A percentile compares a stretch with the other conserved stretches of the same genome.
Evolutionary conservation across 2,888 invertebrate species (phyloP).

Genomic region (Coleophora flavipennella): DNA sequence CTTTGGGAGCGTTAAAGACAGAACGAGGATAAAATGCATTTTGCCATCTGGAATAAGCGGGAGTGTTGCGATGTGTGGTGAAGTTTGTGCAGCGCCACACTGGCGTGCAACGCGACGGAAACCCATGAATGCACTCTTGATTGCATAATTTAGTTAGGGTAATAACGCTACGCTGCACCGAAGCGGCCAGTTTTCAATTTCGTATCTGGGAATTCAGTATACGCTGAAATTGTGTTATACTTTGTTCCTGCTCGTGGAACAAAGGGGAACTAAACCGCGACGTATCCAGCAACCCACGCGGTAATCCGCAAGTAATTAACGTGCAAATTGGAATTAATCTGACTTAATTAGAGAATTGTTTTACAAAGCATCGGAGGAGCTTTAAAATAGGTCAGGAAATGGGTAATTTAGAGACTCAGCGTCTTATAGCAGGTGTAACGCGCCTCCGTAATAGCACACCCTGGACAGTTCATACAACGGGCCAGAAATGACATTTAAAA

Average conservation of each 20-base stretch:
- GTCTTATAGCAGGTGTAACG: too few species aligned
- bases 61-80: background rate
- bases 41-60: constrained; percentile 21
- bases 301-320: constrained; percentile 33
- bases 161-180: constrained; percentile 27
- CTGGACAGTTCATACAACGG: too few species aligned
- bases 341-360: constrained; percentile 28
- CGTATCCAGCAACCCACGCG: constrained; percentile 1
- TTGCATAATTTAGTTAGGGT: constrained; percentile 54
- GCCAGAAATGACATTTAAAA: too few species aligned
- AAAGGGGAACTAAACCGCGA: constrained; percentile 21
- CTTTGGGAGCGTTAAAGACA: constrained; percentile 28
- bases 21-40: constrained; percentile 32
- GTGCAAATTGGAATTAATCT: constrained; percentile 28
- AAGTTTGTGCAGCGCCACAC: constrained; percentile 17
- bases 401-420: background rate
- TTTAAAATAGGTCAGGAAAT: constrained; percentile 3
- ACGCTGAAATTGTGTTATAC: constrained; percentile 36
- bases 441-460: too few species aligned
- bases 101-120: constrained; percentile 7
- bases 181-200: constrained; percentile 47
- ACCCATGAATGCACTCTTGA: constrained; percentile 43
- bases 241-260: constrained; percentile 4
- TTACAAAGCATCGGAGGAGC: constrained; percentile 2
- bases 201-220: constrained; percentile 40